A percentile compares a stretch with the other conserved stretches of the same genome.
phyloP scores from a whole-genome alignment of 2,797 vertebrate genomes.

The Poeciliopsis turneri region DNA sequence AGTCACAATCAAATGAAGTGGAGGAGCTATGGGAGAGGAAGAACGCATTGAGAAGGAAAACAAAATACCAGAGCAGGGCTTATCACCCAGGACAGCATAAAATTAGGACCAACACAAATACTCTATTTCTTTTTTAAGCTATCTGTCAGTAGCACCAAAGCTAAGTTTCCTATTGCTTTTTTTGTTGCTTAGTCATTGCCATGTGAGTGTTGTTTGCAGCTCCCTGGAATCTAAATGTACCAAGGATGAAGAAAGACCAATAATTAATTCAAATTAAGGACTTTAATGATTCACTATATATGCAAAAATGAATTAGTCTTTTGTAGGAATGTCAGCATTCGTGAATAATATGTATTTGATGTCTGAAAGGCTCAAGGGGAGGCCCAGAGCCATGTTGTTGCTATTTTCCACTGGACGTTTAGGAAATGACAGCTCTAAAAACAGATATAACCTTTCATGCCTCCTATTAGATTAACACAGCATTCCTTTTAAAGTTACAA shows the following conservation, averaged over 20 bases:
- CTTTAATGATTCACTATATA: neutral
- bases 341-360: neutral
- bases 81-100: neutral
- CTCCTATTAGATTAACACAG: neutral
- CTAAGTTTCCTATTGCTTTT: neutral
- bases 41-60: neutral
- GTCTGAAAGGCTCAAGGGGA: neutral
- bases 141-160: neutral
- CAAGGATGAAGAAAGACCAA: neutral
- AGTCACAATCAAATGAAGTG: slow-evolving; percentile 12
- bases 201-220: neutral
- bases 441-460: neutral
- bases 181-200: neutral
- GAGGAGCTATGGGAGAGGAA: neutral
- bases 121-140: neutral
- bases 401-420: neutral
- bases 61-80: neutral
- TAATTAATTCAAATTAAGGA: neutral
- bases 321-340: neutral
- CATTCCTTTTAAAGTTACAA: slow-evolving; percentile 9
- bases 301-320: slow-evolving; percentile 6
- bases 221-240: neutral
- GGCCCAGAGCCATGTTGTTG: neutral
- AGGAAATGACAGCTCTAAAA: neutral
- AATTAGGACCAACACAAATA: neutral